Evolutionary conservation across 1,140 invertebrate genomes (phyloP).

Genomic region (Eumaeus atala): DNA sequence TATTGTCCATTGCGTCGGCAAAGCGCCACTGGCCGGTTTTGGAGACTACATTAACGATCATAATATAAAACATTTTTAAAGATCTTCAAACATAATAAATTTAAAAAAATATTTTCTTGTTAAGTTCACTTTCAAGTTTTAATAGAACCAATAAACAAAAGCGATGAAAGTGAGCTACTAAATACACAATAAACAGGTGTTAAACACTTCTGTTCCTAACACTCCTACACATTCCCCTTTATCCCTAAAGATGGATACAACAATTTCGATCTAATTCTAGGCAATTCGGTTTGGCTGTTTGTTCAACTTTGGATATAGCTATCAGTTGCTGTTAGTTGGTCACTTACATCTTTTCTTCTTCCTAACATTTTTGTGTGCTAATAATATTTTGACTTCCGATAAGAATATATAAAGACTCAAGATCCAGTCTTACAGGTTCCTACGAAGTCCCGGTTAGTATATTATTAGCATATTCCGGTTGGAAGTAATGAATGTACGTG

Average conservation of each 20-base stretch:
- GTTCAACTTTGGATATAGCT: background rate
- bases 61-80: slow-evolving; percentile 24
- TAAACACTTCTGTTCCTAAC: slow-evolving; percentile 28
- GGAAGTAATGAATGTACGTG: no score
- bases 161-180: slow-evolving; percentile 29
- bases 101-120: slow-evolving; percentile 31
- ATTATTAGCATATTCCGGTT: no score
- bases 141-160: slow-evolving; percentile 21
- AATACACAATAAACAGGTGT: slow-evolving; percentile 38
- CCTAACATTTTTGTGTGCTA: no score
- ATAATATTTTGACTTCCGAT: no score
- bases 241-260: slow-evolving; percentile 63
- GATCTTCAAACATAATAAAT: slow-evolving; percentile 31
- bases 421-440: no score
- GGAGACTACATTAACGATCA: slow-evolving; percentile 9
- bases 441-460: no score
- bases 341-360: no score
- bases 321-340: no score
- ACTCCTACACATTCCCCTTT: slow-evolving; percentile 49
- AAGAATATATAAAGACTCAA: no score
- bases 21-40: no score
- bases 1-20: no score
- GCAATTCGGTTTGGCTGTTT: slow-evolving; percentile 45
- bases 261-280: slow-evolving; percentile 63
- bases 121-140: slow-evolving; percentile 30